phyloP scores from a whole-genome alignment of 2,888 invertebrate genomes.

The Heteromyza rotundicornis region DNA sequence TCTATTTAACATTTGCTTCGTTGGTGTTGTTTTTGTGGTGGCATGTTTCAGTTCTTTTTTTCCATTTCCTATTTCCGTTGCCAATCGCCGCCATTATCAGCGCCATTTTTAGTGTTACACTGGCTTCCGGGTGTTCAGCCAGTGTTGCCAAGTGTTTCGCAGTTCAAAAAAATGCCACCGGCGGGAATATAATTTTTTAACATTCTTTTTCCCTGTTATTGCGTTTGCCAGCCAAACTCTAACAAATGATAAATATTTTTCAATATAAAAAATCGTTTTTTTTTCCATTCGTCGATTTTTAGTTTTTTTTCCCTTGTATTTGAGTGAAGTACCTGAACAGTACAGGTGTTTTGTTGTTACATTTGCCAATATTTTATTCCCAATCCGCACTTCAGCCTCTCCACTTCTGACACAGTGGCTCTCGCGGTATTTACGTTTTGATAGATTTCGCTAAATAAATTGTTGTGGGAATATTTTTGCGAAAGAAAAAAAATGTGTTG shows the following conservation, averaged over 20 bases:
- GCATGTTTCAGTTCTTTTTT: background rate
- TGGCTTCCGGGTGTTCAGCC: background rate
- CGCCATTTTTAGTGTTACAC: background rate
- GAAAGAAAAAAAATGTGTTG: too few relatives aligned
- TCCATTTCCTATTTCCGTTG: background rate
- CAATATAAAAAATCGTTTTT: background rate
- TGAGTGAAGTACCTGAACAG: background rate
- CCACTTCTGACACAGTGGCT: background rate
- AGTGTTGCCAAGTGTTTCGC: background rate
- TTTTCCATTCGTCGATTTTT: background rate
- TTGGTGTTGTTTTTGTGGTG: background rate
- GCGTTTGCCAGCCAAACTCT: background rate
- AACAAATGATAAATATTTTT: constrained; percentile 4
- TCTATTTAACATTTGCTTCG: background rate
- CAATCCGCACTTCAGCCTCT: background rate
- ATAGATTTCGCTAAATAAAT: constrained; percentile 9
- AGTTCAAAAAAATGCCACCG: background rate
- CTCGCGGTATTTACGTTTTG: background rate
- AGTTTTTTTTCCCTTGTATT: background rate
- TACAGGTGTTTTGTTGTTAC: background rate
- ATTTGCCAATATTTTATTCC: background rate
- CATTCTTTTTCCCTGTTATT: background rate
- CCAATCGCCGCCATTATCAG: too few relatives aligned
- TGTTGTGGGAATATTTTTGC: constrained; percentile 6
- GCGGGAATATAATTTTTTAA: constrained; percentile 1